Evolutionary conservation across 2,797 vertebrate species (phyloP).

Genomic region (Manis pentadactyla): DNA sequence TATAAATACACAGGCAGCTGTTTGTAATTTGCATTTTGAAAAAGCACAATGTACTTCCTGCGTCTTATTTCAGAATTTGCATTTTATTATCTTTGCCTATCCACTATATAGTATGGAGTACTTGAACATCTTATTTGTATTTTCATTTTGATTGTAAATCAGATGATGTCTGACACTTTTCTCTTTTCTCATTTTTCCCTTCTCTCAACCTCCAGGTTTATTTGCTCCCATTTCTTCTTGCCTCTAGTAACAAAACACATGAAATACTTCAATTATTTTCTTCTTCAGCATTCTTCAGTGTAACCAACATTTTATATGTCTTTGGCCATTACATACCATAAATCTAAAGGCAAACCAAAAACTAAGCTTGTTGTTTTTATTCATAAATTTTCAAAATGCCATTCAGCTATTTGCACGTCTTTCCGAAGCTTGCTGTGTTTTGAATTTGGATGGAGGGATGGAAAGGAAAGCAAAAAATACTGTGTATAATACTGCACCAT

Average conservation of each 20-base stretch:
- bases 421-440: background rate
- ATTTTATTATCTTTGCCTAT: conserved; percentile 75
- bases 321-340: background rate
- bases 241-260: conserved; percentile 80
- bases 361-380: background rate
- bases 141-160: conserved; percentile 82
- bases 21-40: conserved; percentile 80
- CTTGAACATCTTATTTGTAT: conserved; percentile 76
- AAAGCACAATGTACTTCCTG: conserved; percentile 66
- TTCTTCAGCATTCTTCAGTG: conserved; percentile 41
- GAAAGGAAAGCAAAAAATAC: background rate
- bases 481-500: background rate
- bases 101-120: conserved; percentile 69
- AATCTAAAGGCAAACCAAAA: conserved; percentile 41
- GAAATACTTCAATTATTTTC: conserved; percentile 41
- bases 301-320: background rate
- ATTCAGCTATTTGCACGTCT: background rate
- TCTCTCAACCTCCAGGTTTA: conserved; percentile 72
- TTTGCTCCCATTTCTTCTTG: conserved; percentile 83
- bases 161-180: conserved; percentile 65
- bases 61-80: conserved; percentile 75
- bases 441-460: background rate
- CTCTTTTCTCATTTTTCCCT: conserved; percentile 74
- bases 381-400: conserved; percentile 5
- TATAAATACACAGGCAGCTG: conserved; percentile 74